These are phyloP conservation scores for Gallinago solitaria DNA, from an alignment of 2,797 vertebrate species.

Conservation along the genomic window DNA sequence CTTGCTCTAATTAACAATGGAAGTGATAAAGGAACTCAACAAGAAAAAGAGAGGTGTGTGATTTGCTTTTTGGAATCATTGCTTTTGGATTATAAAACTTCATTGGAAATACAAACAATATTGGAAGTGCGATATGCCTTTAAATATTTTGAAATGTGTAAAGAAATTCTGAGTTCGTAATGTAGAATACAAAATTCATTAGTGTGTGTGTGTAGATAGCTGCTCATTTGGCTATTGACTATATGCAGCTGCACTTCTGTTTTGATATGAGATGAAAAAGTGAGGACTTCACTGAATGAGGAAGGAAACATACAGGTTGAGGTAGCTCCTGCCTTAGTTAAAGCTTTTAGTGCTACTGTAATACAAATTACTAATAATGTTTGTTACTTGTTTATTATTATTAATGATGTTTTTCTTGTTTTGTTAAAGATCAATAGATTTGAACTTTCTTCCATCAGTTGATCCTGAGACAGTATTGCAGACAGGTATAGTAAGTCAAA, in stretches of 20 bases:
- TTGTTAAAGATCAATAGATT: slow-evolving; percentile 85
- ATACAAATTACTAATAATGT: background rate
- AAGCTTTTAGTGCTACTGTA: background rate
- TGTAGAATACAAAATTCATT: background rate
- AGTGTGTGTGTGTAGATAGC: background rate
- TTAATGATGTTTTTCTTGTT: background rate
- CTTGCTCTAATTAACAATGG: slow-evolving; percentile 94
- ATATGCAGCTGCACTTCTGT: background rate
- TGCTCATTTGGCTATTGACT: background rate
- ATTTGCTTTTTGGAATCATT: background rate
- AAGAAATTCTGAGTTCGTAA: background rate
- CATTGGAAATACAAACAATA: background rate
- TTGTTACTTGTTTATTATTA: background rate
- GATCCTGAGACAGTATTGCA: slow-evolving; percentile 96
- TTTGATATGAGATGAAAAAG: background rate
- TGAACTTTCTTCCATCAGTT: slow-evolving; percentile 90
- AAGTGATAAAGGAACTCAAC: slow-evolving; percentile 88
- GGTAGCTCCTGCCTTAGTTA: background rate
- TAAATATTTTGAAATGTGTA: background rate
- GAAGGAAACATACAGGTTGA: background rate
- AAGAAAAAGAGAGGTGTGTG: slow-evolving; percentile 90
- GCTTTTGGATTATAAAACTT: background rate
- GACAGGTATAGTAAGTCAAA: slow-evolving; percentile 83
- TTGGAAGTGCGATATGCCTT: background rate
- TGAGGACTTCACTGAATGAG: background rate